Percentiles rank a stretch among this genome's conserved stretches.
Conservation (phyloP, 2,888 invertebrate genomes). For the Drosophila dives region DNA sequence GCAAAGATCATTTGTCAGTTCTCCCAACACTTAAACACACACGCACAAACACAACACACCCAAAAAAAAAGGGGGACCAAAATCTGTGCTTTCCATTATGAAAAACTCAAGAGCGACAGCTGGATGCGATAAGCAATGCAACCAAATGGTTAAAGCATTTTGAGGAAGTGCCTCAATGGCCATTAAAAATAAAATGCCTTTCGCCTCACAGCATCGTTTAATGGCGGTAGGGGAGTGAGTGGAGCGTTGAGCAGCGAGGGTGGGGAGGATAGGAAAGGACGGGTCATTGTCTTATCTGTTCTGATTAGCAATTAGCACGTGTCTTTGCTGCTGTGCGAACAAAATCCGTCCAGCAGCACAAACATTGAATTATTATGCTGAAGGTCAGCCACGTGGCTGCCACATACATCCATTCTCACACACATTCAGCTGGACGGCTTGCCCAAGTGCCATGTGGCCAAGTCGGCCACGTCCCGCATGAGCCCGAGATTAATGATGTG, state of each 20-base stretch:
- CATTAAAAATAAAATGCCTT: conserved; percentile 60
- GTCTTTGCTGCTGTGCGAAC: conserved; percentile 50
- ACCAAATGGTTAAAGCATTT: conserved; percentile 25
- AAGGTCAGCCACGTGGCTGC: conserved; percentile 67
- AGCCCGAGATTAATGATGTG: conserved; percentile 74
- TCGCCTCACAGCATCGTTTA: conserved; percentile 54
- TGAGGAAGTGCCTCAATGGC: conserved; percentile 32
- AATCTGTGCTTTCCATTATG: conserved; percentile 60
- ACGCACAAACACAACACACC: conserved; percentile 1
- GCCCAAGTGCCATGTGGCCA: conserved; percentile 10
- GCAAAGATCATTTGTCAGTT: conserved; percentile 69
- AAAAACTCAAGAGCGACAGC: conserved; percentile 46
- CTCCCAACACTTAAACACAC: background rate
- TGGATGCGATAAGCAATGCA: conserved; percentile 42
- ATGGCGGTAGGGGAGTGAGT: conserved; percentile 33
- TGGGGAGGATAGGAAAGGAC: background rate
- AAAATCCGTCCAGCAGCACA: conserved; percentile 32
- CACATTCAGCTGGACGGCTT: conserved; percentile 3
- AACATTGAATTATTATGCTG: conserved; percentile 74
- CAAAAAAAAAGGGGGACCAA: conserved; percentile 5
- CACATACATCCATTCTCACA: conserved; percentile 5
- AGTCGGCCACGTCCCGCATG: conserved; percentile 64
- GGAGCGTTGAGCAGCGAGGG: background rate
- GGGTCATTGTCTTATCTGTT: conserved; percentile 58
- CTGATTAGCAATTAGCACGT: conserved; percentile 79